Evolutionary conservation across 2,113 vertebrate genomes (phyloP), one percentile per base, ranked within the genome.

Genomic region (Eretmochelys imbricata): DNA sequence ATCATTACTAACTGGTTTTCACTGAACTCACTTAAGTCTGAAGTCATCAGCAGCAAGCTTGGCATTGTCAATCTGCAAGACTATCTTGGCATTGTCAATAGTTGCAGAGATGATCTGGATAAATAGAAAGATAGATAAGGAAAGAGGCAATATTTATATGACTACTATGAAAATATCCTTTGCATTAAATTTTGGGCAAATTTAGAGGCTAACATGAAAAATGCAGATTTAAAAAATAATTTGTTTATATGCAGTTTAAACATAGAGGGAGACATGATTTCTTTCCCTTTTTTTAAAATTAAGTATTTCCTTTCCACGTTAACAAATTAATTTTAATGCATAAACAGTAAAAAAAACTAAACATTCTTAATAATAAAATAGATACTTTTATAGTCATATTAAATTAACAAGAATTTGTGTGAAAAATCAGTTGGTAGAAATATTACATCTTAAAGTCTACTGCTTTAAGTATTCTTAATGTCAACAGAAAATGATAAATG

Each of bases 1-100:
- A 57, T 59, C 22, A 42, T 80, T 35, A 51, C n/a, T 62, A 42
- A 59, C 49, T n/a, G n/a, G 35, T 48, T 89, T 50, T 27, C 6
- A 53, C 49, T 25, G 86, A 72, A 97, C 99, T 98, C 93, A 99
- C 99, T 99, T 99, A 95, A 99, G 35, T 95, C 95, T 98, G 98
- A 99, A 99, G 98, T 99, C 99, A 54, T 99, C 98, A 13, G 98
- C 98, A 16, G 99, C 99, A 96, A 99, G 90, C 62, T 98, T 98
- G 93, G 99, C 98, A 3, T 99, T 99, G 94, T 99, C 99, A 4
- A 98, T 98, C 96, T 99, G 98, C 88, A 99, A 90, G 85, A 98
- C 62, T 62, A 98, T 93, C 48, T 96, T 97, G 83, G 98, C 98
- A 12, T 99, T 99, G 92, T 98, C 98, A 87, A 87, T 80, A 5